Percentiles rank a stretch among this genome's conserved stretches.
These are phyloP conservation scores for Leptinotarsa texana DNA, from an alignment of 1,140 invertebrate genomes.

Conservation along the genomic window DNA sequence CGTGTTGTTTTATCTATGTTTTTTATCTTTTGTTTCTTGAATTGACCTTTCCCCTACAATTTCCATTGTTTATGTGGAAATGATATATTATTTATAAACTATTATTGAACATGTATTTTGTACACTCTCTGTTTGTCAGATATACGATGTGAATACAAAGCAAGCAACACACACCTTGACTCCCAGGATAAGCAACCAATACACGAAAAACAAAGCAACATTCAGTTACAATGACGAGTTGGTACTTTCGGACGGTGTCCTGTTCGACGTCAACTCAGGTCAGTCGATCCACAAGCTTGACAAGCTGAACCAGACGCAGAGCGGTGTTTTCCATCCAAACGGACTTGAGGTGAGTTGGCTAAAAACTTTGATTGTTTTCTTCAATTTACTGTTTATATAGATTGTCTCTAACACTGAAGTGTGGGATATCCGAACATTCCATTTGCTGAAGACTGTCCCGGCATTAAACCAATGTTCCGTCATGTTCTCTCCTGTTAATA, in stretches of 20 bases:
- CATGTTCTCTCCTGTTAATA: constrained; percentile 70
- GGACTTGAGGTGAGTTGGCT: constrained; percentile 77
- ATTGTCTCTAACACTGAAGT: constrained; percentile 86
- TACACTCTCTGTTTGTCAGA: constrained; percentile 57
- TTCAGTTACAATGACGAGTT: constrained; percentile 94
- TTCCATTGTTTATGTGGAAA: no score
- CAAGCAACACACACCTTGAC: constrained; percentile 73
- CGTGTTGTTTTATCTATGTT: no score
- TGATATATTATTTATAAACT: no score
- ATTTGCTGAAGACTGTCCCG: constrained; percentile 90
- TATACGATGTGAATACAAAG: constrained; percentile 90
- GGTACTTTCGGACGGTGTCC: constrained; percentile 91
- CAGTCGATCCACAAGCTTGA: constrained; percentile 96
- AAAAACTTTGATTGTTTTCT: neutral
- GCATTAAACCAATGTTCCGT: constrained; percentile 87
- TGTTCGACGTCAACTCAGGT: constrained; percentile 90
- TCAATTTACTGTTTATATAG: constrained; percentile 52
- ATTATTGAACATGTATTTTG: no score
- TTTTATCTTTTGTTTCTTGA: no score
- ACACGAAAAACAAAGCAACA: constrained; percentile 91
- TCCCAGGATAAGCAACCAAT: constrained; percentile 85
- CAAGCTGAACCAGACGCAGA: constrained; percentile 93
- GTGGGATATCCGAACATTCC: constrained; percentile 95
- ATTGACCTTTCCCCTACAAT: no score
- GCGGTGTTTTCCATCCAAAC: constrained; percentile 96